A percentile compares a stretch with the other conserved stretches of the same genome.
Evolutionary conservation across 2,888 invertebrate species (phyloP).

Genomic region (Drosophila subquinaria): DNA sequence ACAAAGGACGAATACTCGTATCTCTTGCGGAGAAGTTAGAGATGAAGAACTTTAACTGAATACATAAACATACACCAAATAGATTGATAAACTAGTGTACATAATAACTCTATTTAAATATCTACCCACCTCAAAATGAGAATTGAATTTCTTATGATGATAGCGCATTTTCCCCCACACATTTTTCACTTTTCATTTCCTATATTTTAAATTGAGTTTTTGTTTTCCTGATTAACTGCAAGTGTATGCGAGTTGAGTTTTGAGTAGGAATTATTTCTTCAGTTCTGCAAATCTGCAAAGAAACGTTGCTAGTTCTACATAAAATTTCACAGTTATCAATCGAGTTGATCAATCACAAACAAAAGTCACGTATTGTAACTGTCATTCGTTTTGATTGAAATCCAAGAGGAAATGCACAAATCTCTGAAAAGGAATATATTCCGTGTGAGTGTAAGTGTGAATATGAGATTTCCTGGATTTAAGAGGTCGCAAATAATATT

Average conservation of each 20-base stretch:
- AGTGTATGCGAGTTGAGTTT: slow-evolving; percentile 36
- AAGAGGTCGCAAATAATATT: background rate
- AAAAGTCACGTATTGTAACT: slow-evolving; percentile 61
- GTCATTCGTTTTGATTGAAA: slow-evolving; percentile 63
- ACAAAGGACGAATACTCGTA: slow-evolving; percentile 11
- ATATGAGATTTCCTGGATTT: background rate
- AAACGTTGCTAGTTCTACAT: slow-evolving; percentile 84
- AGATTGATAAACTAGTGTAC: slow-evolving; percentile 25
- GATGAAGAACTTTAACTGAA: slow-evolving; percentile 17
- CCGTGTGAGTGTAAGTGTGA: background rate
- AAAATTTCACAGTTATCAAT: slow-evolving; percentile 11
- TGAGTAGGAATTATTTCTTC: slow-evolving; percentile 47
- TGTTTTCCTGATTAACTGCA: slow-evolving; percentile 33
- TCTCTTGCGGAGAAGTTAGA: background rate
- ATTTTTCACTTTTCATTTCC: slow-evolving; percentile 14
- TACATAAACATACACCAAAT: slow-evolving; percentile 11
- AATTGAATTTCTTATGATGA: background rate
- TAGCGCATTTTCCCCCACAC: background rate
- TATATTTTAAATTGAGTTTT: slow-evolving; percentile 22
- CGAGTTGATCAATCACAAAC: slow-evolving; percentile 17
- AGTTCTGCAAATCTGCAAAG: slow-evolving; percentile 53
- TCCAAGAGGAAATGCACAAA: slow-evolving; percentile 24
- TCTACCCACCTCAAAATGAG: background rate
- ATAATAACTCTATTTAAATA: slow-evolving; percentile 12
- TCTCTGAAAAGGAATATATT: slow-evolving; percentile 32